A percentile compares a stretch with the other conserved stretches of the same genome.
Evolutionary conservation across 1,140 invertebrate species (phyloP).

Genomic region (Sipha flava): DNA sequence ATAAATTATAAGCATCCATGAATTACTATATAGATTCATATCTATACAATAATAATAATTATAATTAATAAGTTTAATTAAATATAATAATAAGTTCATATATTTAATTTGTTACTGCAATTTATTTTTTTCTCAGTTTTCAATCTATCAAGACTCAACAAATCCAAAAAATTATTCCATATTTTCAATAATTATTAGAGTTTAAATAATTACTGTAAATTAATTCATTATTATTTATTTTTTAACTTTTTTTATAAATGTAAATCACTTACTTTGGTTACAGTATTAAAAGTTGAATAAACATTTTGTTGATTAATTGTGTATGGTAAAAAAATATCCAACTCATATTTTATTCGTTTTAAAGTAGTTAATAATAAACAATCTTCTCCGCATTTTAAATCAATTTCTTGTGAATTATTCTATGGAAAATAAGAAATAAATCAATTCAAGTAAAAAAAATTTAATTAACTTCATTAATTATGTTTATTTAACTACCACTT

Average conservation of each 20-base stretch:
- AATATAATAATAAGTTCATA: no score
- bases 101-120: no score
- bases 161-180: no score
- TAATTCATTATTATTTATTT: no score
- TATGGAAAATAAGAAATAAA: not conserved
- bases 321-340: slow-evolving; percentile 10
- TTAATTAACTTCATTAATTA: not conserved
- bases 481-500: not conserved
- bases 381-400: slow-evolving; percentile 17
- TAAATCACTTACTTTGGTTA: slow-evolving; percentile 12
- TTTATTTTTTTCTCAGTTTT: no score
- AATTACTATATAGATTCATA: no score
- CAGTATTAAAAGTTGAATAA: not conserved
- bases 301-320: not conserved
- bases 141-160: no score
- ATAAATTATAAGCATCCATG: no score
- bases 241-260: not conserved
- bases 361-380: not conserved
- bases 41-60: no score
- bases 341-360: slow-evolving; percentile 14
- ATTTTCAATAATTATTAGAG: no score
- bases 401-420: not conserved
- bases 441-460: not conserved
- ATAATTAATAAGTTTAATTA: no score
- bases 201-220: no score